These are phyloP conservation scores for Clarias fuscus DNA, from an alignment of 2,797 vertebrate genomes.

Conservation along the genomic window DNA sequence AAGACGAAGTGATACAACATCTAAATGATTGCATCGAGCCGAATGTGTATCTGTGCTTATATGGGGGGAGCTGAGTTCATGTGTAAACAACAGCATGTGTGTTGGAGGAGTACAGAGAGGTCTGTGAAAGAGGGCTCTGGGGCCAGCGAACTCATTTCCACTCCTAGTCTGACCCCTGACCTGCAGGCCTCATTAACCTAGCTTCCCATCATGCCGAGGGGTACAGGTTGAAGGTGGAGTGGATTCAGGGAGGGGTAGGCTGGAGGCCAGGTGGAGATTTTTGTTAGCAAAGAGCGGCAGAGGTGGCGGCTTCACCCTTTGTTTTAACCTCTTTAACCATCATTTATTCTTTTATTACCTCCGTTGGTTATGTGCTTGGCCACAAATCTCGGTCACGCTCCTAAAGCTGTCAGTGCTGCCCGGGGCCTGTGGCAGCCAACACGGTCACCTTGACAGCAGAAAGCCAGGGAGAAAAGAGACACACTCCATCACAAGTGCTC, in stretches of 20 bases:
- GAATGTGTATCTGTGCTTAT: constrained; percentile 32
- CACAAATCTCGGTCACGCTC: constrained; percentile 77
- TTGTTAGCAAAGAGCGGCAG: constrained; percentile 55
- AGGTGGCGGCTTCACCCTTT: constrained; percentile 60
- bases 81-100: constrained; percentile 43
- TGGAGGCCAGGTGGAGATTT: constrained; percentile 49
- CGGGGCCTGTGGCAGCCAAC: constrained; percentile 67
- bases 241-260: constrained; percentile 34
- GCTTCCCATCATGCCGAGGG: constrained; percentile 64
- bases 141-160: constrained; percentile 75
- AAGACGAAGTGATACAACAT: constrained; percentile 21
- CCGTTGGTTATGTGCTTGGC: constrained; percentile 71
- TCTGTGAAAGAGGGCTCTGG: constrained; percentile 61
- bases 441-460: constrained; percentile 76
- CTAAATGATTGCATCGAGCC: constrained; percentile 19
- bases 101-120: constrained; percentile 47
- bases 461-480: constrained; percentile 54
- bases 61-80: constrained; percentile 38
- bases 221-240: constrained; percentile 46
- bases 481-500: constrained; percentile 54
- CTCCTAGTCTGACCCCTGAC: constrained; percentile 69
- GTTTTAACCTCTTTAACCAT: constrained; percentile 80
- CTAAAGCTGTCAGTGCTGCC: constrained; percentile 79
- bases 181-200: constrained; percentile 65
- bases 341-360: constrained; percentile 74